Conservation (phyloP, 2,113 vertebrate species). For the Erpornis zantholeuca region DNA sequence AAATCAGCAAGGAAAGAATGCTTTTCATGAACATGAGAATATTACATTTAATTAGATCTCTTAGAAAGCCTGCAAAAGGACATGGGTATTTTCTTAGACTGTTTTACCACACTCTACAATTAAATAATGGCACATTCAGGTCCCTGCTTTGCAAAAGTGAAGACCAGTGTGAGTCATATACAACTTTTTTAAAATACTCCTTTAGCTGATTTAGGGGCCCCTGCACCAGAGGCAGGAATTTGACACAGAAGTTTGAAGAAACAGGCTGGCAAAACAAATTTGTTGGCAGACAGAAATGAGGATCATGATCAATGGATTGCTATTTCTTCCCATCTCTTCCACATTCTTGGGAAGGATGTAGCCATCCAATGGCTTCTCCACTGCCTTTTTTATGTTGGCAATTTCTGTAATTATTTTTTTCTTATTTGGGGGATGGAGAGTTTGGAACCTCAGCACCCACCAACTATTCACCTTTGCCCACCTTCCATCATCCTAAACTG, state of each 20-base stretch:
- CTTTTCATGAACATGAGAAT: slow-evolving; percentile 4
- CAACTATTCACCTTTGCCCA: not conserved
- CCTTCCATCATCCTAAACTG: not conserved
- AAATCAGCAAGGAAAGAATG: slow-evolving; percentile 8
- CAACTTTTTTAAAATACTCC: not conserved
- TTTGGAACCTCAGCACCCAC: not conserved
- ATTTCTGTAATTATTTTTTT: not conserved
- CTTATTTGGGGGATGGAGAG: not conserved
- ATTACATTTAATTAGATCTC: slow-evolving; percentile 22
- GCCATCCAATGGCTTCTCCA: not conserved
- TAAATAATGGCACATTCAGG: not conserved
- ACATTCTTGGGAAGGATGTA: not conserved
- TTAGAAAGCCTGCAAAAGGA: not conserved
- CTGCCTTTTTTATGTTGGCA: not conserved
- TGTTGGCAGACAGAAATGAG: not conserved
- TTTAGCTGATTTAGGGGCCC: not conserved
- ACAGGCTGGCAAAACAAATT: not conserved
- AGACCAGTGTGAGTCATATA: accelerated
- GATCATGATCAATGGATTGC: too few species aligned
- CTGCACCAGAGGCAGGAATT: not conserved
- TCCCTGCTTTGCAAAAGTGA: not conserved
- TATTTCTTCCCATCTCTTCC: not conserved
- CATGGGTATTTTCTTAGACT: not conserved
- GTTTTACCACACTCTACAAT: not conserved
- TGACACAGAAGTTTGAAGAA: not conserved